Evolutionary conservation across 92 coral and sea anemone species (phyloP).

Genomic region (Plumapathes pennacea): DNA sequence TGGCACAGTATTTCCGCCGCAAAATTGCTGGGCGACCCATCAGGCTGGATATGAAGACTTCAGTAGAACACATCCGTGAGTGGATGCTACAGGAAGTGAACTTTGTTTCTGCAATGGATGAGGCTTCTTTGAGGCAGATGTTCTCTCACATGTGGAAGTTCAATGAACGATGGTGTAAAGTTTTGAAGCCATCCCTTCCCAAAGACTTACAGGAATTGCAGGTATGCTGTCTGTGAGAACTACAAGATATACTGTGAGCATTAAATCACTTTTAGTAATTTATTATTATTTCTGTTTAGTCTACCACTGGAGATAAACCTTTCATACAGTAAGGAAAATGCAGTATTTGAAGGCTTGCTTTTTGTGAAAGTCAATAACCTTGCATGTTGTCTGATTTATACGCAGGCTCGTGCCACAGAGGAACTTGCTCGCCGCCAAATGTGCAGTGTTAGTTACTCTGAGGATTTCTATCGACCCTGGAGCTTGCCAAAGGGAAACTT

Average conservation of each 20-base stretch:
- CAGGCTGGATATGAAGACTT: constrained; percentile 37
- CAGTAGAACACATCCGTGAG: constrained; percentile 60
- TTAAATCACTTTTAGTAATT: too few relatives aligned
- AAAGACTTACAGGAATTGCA: constrained; percentile 70
- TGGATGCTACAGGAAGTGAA: constrained; percentile 90
- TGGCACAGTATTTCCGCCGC: constrained; percentile 84
- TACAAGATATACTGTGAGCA: too few relatives aligned
- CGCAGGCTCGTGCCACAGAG: constrained; percentile 74
- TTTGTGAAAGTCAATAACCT: too few relatives aligned
- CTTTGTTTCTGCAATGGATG: constrained; percentile 72
- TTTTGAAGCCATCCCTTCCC: constrained; percentile 65
- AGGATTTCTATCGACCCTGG: constrained; percentile 85
- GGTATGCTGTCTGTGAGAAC: constrained; percentile 58
- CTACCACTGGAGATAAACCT: background rate
- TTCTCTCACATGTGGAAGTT: constrained; percentile 81
- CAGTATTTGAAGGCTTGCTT: too few relatives aligned
- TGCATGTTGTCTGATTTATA: too few relatives aligned
- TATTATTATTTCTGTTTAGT: background rate
- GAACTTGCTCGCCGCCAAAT: constrained; percentile 81
- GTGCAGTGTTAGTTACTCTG: constrained; percentile 37
- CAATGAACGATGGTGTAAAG: constrained; percentile 63
- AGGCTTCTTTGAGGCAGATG: constrained; percentile 56
- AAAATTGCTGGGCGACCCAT: constrained; percentile 51
- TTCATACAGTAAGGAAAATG: too few relatives aligned
- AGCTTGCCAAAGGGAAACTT: constrained; percentile 94